Evolutionary conservation across 2,797 vertebrate species (phyloP), one percentile per base, ranked within the genome.

Genomic region (Gymnopithys bicolor): DNA sequence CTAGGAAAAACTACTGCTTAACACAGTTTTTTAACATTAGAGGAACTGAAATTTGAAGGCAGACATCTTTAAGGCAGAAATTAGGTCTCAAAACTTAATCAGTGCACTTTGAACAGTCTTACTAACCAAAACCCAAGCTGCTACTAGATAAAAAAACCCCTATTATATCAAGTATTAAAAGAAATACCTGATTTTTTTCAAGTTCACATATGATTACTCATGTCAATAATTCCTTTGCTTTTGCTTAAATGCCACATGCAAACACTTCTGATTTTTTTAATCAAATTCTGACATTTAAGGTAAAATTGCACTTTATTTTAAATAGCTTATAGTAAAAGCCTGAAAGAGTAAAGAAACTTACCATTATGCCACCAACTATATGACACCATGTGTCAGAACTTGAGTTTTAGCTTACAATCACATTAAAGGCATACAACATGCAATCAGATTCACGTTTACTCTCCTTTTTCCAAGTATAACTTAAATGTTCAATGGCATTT

Each of bases 91-190:
- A 60, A 89, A 89, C 52, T 51, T 83, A 95, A 95, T 84, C 89
- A 95, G 87, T 97, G 94, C 85, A 91, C 75, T 93, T 92, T 93
- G 81, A 89, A 60, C 27, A 58, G 89, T 92, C 56, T 93, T 93
- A 71, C 71, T 69, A 92, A 92, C n/a, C 95, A 95, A 96, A 95
- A 71, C 9, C 4, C 75, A 94, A 88, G 24, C 55, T 51, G 60
- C 59, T 96, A 76, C 69, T 83, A 74, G 27, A 73, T 84, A 78
- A 96, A 96, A 93, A 69, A 56, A 58, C 41, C 94, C 67, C 89
- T 30, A 92, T 4, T 91, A 33, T 71, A 81, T 92, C 22, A 93
- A 82, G 55, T 79, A 83, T 43, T 84, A 35, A 62, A 67, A 91
- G 56, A 87, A 93, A 87, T 71, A 95, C 56, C 87, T 89, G 89